Base-by-base conservation (phyloP, 2,888 invertebrate species). In the Patella caerulea region DNA sequence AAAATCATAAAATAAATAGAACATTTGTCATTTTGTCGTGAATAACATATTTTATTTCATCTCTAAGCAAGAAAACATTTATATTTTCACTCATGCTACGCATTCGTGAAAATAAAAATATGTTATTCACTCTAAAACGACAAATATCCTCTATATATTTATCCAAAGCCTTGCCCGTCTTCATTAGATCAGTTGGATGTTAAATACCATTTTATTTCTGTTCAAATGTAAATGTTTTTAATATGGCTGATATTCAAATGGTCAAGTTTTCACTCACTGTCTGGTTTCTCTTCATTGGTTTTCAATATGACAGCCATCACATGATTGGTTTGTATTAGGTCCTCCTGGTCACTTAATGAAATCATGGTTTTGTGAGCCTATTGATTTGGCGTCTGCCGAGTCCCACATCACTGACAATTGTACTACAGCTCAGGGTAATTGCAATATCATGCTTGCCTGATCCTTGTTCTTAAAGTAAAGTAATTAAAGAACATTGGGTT, bases 291-390 rank as follows among this genome's bases (percentile, higher is more conserved):
- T 65, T 65, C 65, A 65, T 65, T 65, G 24, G 65, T 24, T 24
- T 65, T 65, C 65, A 65, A 65, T 65, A 65, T 65, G 65, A 65
- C 65, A 65, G 65, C 65, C 65, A 65, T 65, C 24, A 65, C 65
- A 65, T 24, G 65, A 65, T 65, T 65, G 65, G 65, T 65, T 65
- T 65, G 65, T 65, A 65, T 65, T 65, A 24, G 65, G 65, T 65
- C 19, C 65, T 65, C 65, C 65, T 65, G 65, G 65, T 65, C 65
- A 65, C 65, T 65, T 65, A 65, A 65, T 65, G 65, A 65, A 65
- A 65, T 65, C 65, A 65, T 65, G 24, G 65, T 65, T 45, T 65
- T 19, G 65, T 65, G 65, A 65, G 65, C 11, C 24, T 65, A 65
- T 65, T 65, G 65, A 65, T 65, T 65, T 19, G 24, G 19, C 65